A percentile compares a stretch with the other conserved stretches of the same genome.
Conservation (phyloP, 2,888 invertebrate species). For the Phyto melanocephala region DNA sequence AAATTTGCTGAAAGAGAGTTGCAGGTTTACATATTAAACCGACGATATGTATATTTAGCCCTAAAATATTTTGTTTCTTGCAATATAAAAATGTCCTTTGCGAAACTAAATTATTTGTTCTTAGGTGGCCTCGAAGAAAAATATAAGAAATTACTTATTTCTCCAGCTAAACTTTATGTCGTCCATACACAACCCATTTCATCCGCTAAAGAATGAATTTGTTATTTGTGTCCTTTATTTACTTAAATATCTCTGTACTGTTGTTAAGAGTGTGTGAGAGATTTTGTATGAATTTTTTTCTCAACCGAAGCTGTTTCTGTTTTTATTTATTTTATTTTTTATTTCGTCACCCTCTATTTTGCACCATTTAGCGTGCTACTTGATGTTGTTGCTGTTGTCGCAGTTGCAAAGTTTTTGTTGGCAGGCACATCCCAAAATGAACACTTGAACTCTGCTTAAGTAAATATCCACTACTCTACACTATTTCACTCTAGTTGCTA, state of each 20-base stretch:
- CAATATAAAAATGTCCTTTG: too few species aligned
- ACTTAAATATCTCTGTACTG: slow-evolving; percentile 35
- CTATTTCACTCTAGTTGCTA: not conserved
- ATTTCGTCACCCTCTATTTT: slow-evolving; percentile 52
- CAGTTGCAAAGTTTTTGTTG: slow-evolving; percentile 23
- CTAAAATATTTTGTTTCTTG: too few species aligned
- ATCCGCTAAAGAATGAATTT: not conserved
- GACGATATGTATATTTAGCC: too few species aligned
- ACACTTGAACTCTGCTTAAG: slow-evolving; percentile 46
- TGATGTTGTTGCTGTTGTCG: slow-evolving; percentile 37
- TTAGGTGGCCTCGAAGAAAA: too few species aligned
- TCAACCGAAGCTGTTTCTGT: slow-evolving; percentile 27
- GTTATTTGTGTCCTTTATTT: slow-evolving; percentile 40
- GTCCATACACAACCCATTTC: not conserved
- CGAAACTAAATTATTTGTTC: too few species aligned
- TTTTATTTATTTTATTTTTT: slow-evolving; percentile 57
- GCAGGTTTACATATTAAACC: too few species aligned
- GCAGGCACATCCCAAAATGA: slow-evolving; percentile 56
- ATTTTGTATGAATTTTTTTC: slow-evolving; percentile 10
- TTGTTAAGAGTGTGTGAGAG: slow-evolving; percentile 15
- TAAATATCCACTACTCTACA: slow-evolving; percentile 37
- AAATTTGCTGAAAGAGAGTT: too few species aligned
- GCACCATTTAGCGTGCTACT: slow-evolving; percentile 45
- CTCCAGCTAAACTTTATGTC: not conserved
- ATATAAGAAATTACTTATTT: not conserved